Conservation (phyloP, 2,113 vertebrate genomes). For the Caranx ignobilis region DNA sequence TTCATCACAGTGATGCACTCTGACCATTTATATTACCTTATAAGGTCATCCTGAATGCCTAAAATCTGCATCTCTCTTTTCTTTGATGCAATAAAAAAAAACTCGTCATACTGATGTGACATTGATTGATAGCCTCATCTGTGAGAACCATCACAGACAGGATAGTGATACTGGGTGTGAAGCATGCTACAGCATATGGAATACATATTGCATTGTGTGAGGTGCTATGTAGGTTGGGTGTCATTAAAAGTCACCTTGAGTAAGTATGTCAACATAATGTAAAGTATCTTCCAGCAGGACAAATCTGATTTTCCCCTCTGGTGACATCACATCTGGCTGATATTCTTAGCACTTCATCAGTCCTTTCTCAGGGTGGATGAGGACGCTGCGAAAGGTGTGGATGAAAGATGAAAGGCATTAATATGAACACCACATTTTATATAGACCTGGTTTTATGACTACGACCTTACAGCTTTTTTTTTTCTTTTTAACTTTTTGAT, state of each 20-base stretch:
- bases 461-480: not conserved
- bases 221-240: constrained; percentile 57
- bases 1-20: not conserved
- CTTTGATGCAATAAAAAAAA: constrained; percentile 28
- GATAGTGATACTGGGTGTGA: constrained; percentile 20
- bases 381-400: constrained; percentile 45
- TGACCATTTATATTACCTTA: not conserved
- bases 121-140: constrained; percentile 43
- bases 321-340: constrained; percentile 72
- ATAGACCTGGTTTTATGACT: not conserved
- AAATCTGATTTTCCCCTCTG: constrained; percentile 66
- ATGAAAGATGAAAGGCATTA: constrained; percentile 26
- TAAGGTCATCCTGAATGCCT: not conserved
- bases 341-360: constrained; percentile 76
- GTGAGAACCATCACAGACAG: constrained; percentile 9
- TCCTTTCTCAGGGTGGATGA: constrained; percentile 47
- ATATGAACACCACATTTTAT: constrained; percentile 17
- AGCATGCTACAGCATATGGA: constrained; percentile 3
- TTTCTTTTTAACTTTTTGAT: not conserved
- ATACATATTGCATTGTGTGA: constrained; percentile 11
- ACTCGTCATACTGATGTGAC: constrained; percentile 8
- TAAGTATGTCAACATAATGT: constrained; percentile 79
- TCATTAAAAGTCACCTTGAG: constrained; percentile 81
- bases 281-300: constrained; percentile 67
- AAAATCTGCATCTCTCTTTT: constrained; percentile 20